Evolutionary conservation across 2,888 invertebrate genomes (phyloP).

Genomic region (Himalopsyche tibetana): DNA sequence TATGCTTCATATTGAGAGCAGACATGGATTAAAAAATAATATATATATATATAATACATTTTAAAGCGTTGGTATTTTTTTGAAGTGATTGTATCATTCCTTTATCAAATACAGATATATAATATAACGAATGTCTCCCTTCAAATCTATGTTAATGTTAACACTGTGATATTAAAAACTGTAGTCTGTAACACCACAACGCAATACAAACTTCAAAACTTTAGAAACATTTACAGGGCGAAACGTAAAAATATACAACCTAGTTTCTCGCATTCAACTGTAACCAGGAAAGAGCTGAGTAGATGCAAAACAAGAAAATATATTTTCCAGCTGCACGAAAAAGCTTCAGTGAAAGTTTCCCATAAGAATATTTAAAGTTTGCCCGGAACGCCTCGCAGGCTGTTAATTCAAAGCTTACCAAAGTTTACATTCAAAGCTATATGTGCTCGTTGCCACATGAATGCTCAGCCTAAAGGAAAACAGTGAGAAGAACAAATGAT

Average conservation of each 20-base stretch:
- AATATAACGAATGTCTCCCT: too few species aligned
- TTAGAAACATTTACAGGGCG: background rate
- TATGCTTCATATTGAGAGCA: too few species aligned
- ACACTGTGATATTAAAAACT: too few species aligned
- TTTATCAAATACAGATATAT: too few species aligned
- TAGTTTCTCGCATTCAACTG: background rate
- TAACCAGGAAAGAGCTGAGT: background rate
- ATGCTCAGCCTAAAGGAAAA: background rate
- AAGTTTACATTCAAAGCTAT: constrained; percentile 11
- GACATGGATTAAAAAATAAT: too few species aligned
- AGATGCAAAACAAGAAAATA: background rate
- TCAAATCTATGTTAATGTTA: too few species aligned
- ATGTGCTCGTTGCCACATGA: constrained; percentile 2
- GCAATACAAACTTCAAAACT: background rate
- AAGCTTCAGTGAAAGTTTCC: background rate
- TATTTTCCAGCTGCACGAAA: background rate
- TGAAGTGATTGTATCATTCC: too few species aligned
- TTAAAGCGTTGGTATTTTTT: too few species aligned
- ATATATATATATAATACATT: too few species aligned
- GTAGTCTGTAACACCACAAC: too few species aligned
- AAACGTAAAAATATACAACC: background rate
- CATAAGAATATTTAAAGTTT: constrained; percentile 1
- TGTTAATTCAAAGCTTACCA: constrained; percentile 26
- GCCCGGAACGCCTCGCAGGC: background rate
- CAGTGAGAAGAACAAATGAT: background rate